Conservation (phyloP, 2,888 invertebrate species). For the Patella caerulea region DNA sequence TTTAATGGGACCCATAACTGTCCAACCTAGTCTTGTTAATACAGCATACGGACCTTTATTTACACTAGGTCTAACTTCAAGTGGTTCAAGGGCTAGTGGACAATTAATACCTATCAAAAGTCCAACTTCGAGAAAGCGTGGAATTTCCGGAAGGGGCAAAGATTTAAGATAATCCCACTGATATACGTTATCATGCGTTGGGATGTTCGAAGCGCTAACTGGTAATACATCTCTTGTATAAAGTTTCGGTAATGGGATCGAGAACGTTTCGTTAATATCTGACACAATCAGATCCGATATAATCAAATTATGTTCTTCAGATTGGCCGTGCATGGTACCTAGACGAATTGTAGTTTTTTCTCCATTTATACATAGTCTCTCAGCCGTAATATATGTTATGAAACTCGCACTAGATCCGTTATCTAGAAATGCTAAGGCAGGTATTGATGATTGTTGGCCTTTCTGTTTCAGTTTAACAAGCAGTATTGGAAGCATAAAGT, state of each 20-base stretch:
- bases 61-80: neutral
- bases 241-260: neutral
- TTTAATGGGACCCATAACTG: neutral
- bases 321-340: slow-evolving; percentile 18
- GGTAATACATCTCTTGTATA: neutral
- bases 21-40: neutral
- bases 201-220: neutral
- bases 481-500: too few relatives aligned
- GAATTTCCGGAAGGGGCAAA: neutral
- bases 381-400: slow-evolving; percentile 3
- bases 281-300: neutral
- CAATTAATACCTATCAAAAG: neutral
- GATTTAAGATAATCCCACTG: neutral
- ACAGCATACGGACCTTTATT: slow-evolving; percentile 7
- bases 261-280: neutral
- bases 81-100: neutral
- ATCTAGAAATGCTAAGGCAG: slow-evolving; percentile 18
- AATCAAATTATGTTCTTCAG: neutral
- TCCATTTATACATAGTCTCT: neutral
- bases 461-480: too few relatives aligned
- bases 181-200: neutral
- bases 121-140: too few relatives aligned
- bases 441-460: too few relatives aligned
- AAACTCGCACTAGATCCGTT: slow-evolving; percentile 16
- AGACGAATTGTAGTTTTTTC: slow-evolving; percentile 7